A percentile compares a stretch with the other conserved stretches of the same genome.
Conservation (phyloP, 2,797 vertebrate genomes). For the Orientallactaga sibirica region DNA sequence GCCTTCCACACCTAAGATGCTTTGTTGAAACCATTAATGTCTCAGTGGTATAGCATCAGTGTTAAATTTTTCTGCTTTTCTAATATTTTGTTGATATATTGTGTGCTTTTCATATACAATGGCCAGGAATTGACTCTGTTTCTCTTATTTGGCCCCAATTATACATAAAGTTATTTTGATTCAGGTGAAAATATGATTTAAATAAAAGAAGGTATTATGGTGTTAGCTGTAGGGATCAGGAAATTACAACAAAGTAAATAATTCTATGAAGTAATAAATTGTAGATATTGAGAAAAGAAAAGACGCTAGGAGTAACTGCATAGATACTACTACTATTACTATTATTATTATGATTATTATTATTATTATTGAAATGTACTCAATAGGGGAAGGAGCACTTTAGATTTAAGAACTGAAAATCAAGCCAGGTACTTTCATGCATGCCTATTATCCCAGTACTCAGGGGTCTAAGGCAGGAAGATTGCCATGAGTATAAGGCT, state of each 20-base stretch:
- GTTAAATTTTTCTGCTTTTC: not conserved
- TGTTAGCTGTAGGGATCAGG: not conserved
- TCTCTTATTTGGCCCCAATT: not conserved
- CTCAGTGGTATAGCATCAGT: not conserved
- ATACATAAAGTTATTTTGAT: not conserved
- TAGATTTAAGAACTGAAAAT: not conserved
- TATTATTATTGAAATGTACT: not conserved
- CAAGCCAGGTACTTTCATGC: too few species aligned
- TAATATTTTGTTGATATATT: not conserved
- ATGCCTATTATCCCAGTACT: too few species aligned
- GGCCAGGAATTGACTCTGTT: not conserved
- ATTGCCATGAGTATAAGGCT: not conserved
- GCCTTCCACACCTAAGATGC: not conserved
- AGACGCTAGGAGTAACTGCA: not conserved
- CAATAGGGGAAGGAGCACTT: not conserved
- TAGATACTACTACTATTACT: not conserved
- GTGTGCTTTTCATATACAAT: not conserved
- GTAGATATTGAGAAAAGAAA: not conserved
- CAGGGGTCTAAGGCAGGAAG: not conserved
- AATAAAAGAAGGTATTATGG: not conserved
- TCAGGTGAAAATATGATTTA: constrained; percentile 17
- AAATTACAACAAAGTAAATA: not conserved
- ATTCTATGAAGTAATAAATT: not conserved
- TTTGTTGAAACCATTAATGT: not conserved
- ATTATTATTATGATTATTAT: not conserved